Percentiles rank a stretch among this genome's conserved stretches.
phyloP scores from a whole-genome alignment of 2,888 invertebrate genomes.

The Melikaiella ostensackeni region DNA sequence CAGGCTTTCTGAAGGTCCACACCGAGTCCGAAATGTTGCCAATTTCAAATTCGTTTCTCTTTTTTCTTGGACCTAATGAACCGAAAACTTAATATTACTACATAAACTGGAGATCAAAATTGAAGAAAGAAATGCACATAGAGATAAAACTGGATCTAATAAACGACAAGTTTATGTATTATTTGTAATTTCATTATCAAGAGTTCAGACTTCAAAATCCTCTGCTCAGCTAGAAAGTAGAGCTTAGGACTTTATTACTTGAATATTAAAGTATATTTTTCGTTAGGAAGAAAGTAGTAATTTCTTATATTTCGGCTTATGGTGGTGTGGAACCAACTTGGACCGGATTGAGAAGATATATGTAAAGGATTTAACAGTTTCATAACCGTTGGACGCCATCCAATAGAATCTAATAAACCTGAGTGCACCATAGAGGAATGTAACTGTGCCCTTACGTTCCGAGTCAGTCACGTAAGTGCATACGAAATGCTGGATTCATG shows the following conservation, averaged over 20 bases:
- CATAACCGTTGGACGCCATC: conserved; percentile 57
- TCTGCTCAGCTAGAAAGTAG: background rate
- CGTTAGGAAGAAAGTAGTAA: conserved; percentile 3
- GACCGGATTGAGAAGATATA: conserved; percentile 46
- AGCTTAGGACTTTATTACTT: background rate
- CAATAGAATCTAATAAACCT: conserved; percentile 62
- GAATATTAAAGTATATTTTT: background rate
- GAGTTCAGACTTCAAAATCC: background rate
- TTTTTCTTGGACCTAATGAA: too few relatives aligned
- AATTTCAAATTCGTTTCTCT: too few relatives aligned
- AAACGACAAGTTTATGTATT: too few relatives aligned
- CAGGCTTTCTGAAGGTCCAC: too few relatives aligned
- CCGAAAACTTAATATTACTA: too few relatives aligned
- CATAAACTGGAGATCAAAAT: too few relatives aligned
- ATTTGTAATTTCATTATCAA: too few relatives aligned
- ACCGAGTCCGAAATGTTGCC: too few relatives aligned
- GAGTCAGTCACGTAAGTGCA: conserved; percentile 54
- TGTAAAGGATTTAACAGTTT: conserved; percentile 56
- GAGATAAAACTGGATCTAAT: too few relatives aligned
- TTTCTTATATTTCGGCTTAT: conserved; percentile 44
- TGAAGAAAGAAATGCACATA: too few relatives aligned
- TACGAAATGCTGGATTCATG: conserved; percentile 51
- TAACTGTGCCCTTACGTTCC: conserved; percentile 51
- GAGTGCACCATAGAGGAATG: conserved; percentile 57
- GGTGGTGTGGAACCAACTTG: conserved; percentile 35